Conservation (phyloP, 2,888 invertebrate genomes). For the Lithophane ornitopus region DNA sequence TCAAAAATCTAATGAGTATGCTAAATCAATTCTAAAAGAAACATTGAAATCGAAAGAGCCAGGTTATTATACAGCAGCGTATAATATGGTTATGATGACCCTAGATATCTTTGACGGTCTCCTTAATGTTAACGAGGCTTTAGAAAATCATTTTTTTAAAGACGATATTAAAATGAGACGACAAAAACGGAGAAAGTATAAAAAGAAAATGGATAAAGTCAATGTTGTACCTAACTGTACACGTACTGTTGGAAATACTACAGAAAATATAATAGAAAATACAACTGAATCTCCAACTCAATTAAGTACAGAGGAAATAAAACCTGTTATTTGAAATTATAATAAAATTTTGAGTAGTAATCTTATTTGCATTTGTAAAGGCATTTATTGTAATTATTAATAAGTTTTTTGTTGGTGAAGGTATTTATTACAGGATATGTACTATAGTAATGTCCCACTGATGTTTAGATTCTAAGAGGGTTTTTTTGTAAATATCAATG, state of each 20-base stretch:
- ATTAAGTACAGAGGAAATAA: conserved; percentile 1
- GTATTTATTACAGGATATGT: conserved; percentile 52
- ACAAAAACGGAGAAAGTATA: conserved; percentile 62
- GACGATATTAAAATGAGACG: conserved; percentile 47
- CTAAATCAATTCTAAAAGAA: conserved; percentile 75
- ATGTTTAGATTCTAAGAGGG: conserved; percentile 59
- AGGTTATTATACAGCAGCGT: conserved; percentile 78
- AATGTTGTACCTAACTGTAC: conserved; percentile 38
- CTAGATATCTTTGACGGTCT: conserved; percentile 82
- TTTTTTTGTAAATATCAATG: conserved; percentile 84
- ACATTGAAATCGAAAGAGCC: conserved; percentile 77
- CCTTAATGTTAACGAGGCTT: conserved; percentile 75
- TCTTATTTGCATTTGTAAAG: conserved; percentile 70
- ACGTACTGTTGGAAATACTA: conserved; percentile 12
- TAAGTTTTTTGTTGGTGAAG: conserved; percentile 62
- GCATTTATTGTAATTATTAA: conserved; percentile 67
- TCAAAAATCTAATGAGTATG: conserved; percentile 70
- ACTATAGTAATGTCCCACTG: conserved; percentile 43
- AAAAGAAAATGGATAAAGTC: conserved; percentile 54
- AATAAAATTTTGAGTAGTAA: conserved; percentile 7
- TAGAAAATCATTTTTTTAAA: conserved; percentile 70
- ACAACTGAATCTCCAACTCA: conserved; percentile 8
- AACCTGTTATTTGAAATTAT: conserved; percentile 22
- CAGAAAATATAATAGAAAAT: conserved; percentile 14
- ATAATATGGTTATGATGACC: conserved; percentile 79